phyloP scores from a whole-genome alignment of 2,113 vertebrate genomes.

The Taurulus bubalis region DNA sequence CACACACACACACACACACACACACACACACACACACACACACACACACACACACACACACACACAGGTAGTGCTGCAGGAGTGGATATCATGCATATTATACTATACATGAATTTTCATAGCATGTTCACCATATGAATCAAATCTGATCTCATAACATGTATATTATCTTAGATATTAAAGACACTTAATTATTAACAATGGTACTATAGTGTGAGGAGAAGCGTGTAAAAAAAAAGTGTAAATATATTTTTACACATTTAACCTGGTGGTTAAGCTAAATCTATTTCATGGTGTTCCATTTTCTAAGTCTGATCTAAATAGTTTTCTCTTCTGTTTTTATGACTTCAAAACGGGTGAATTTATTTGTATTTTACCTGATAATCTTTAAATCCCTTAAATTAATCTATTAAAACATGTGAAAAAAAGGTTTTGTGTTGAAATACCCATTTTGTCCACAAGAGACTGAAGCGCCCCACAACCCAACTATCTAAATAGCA shows the following conservation, averaged over 20 bases:
- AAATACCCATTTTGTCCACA: background rate
- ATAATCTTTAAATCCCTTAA: no score
- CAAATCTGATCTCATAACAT: background rate
- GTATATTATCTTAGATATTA: background rate
- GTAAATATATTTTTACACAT: no score
- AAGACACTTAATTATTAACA: background rate
- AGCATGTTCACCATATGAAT: background rate
- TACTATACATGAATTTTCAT: background rate
- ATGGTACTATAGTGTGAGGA: background rate
- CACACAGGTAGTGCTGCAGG: background rate
- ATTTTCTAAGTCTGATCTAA: no score
- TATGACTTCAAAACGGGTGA: no score
- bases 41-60: slow-evolving; percentile 4
- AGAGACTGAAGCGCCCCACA: background rate
- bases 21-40: background rate
- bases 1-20: slow-evolving; percentile 1
- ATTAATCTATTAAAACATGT: no score
- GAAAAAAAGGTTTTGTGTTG: no score
- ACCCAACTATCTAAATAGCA: no score
- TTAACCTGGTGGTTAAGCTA: background rate
- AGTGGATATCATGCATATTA: background rate
- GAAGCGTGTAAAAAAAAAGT: no score
- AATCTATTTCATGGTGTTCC: background rate
- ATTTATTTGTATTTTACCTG: no score
- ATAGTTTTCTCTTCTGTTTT: no score